phyloP scores from a whole-genome alignment of 2,113 vertebrate species.

The Oophaga pumilio region DNA sequence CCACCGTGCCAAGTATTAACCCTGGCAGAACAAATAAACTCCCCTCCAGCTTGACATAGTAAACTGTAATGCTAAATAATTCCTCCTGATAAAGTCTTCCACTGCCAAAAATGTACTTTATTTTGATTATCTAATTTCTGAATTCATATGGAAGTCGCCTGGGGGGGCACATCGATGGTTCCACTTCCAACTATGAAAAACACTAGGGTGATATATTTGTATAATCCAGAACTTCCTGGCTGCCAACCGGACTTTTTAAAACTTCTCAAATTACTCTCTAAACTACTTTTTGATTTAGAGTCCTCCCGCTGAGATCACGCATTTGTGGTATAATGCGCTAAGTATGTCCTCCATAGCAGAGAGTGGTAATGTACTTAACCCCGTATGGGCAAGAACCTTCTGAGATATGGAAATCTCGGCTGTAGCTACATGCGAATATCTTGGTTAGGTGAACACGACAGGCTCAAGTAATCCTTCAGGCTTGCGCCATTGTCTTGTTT shows the following conservation, averaged over 20 bases:
- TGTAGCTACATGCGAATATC: neutral
- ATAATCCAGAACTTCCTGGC: slow-evolving; percentile 15
- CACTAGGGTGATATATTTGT: slow-evolving; percentile 10
- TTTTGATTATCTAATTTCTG: neutral
- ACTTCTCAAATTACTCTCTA: neutral
- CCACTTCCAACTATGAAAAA: neutral
- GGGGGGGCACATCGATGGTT: neutral
- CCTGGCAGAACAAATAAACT: neutral
- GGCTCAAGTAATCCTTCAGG: neutral
- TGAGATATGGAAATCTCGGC: neutral
- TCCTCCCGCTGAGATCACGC: slow-evolving; percentile 20
- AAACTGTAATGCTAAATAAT: neutral
- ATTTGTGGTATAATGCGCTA: neutral
- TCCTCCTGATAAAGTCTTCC: neutral
- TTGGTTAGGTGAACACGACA: neutral
- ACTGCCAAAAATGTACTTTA: slow-evolving; percentile 9
- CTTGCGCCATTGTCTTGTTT: neutral
- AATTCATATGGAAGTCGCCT: neutral
- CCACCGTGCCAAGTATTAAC: neutral
- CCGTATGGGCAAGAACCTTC: neutral
- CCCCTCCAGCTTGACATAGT: neutral
- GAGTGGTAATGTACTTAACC: neutral
- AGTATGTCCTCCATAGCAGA: neutral
- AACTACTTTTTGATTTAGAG: slow-evolving; percentile 15
- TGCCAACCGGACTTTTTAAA: neutral